A percentile compares a stretch with the other conserved stretches of the same genome.
These are phyloP conservation scores for Sebastes miniatus DNA, from an alignment of 2,797 vertebrate species.

Conservation along the genomic window DNA sequence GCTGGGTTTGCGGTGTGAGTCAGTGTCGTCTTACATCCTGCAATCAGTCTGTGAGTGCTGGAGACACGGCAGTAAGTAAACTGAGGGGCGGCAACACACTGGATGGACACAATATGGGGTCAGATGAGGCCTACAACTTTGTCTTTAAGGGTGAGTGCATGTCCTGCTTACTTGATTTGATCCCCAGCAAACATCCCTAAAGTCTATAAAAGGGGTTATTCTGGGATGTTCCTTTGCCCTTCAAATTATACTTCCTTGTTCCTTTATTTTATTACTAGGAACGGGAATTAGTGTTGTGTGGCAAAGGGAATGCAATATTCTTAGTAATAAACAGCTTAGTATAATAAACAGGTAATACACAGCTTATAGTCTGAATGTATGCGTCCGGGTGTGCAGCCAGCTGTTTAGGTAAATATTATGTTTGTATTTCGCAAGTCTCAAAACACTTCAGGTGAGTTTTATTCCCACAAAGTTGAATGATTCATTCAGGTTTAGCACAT, in stretches of 20 bases:
- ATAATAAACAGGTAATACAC: neutral
- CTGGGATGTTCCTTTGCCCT: neutral
- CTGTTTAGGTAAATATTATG: neutral
- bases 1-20: conserved; percentile 2
- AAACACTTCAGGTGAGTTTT: neutral
- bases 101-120: conserved; percentile 83
- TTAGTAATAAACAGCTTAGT: neutral
- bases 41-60: conserved; percentile 13
- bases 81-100: conserved; percentile 38
- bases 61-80: conserved; percentile 28
- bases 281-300: neutral
- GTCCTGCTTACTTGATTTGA: neutral
- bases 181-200: neutral
- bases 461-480: neutral
- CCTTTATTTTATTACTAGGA: conserved; percentile 17
- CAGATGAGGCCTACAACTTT: conserved; percentile 92
- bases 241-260: conserved; percentile 43
- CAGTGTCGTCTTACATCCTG: conserved; percentile 56
- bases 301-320: neutral
- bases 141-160: conserved; percentile 94
- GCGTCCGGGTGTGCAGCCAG: neutral
- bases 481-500: neutral
- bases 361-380: neutral
- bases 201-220: neutral
- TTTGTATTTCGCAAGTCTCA: neutral